phyloP scores from a whole-genome alignment of 2,888 invertebrate genomes.

The Melinaea marsaeus region DNA sequence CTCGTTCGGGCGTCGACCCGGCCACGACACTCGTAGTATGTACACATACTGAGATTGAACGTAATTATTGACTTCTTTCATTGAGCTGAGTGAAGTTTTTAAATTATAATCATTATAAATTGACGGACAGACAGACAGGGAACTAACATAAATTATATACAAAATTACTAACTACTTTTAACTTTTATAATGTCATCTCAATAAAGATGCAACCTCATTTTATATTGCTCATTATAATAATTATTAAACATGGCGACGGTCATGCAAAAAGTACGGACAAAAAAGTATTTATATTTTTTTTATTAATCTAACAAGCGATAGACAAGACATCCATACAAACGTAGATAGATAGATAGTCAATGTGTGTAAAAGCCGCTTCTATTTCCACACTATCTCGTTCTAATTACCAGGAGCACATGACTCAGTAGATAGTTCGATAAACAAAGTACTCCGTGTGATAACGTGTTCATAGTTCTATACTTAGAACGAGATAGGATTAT shows the following conservation, averaged over 20 bases:
- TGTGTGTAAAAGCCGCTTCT: constrained; percentile 12
- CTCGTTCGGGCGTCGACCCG: constrained; percentile 63
- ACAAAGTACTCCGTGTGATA: constrained; percentile 4
- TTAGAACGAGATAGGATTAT: no score
- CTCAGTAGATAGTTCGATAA: constrained; percentile 22
- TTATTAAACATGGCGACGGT: no score
- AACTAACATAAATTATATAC: background rate
- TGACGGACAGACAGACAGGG: background rate
- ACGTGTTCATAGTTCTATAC: no score
- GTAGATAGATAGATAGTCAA: background rate
- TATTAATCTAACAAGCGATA: no score
- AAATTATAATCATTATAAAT: constrained; percentile 3
- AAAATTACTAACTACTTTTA: no score
- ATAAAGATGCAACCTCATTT: no score
- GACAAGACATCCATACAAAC: background rate
- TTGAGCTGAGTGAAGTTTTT: constrained; percentile 10
- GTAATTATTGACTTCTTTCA: constrained; percentile 20
- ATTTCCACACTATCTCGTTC: constrained; percentile 37
- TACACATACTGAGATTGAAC: constrained; percentile 25
- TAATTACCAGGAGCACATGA: constrained; percentile 37
- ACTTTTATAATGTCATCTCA: no score
- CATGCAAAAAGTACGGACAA: no score
- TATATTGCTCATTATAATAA: no score
- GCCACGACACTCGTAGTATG: constrained; percentile 32
- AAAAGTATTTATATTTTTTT: no score